Evolutionary conservation across 2,888 invertebrate genomes (phyloP), one percentile per base, ranked within the genome.

Genomic region (Uloborus plumipes): DNA sequence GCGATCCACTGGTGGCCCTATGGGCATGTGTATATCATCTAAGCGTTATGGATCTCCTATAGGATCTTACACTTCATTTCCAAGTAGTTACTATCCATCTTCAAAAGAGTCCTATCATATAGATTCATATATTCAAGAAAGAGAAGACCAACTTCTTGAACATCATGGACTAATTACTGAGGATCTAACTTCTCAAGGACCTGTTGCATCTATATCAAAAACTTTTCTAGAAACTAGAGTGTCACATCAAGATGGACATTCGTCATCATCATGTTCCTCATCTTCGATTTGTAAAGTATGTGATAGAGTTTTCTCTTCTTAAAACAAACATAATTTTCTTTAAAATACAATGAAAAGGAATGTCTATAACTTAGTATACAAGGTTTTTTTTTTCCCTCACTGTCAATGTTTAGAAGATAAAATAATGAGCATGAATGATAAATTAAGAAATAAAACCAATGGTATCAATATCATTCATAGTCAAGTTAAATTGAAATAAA

Each of bases 101-200:
- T 51, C 61, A 14, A 81, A 78, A 70, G 84, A 84, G 9, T 72
- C 75, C 18, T 71, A 80, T 66, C 75, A 79, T 18, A 47, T 75
- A 31, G 85, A 85, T 22, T 61, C 70, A 53, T 78, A 85, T 61
- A 75, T 86, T 22, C 80, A 72, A 31, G 86, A 87, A 62, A 87
- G 85, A 66, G 86, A 87, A 76, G 87, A 87, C 62, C 84, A 86
- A 22, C 75, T 87, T 67, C 86, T 87, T 65, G 79, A 84, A 59
- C 86, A 86, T 20, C 26, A 26, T 26, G 85, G 85, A 67, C 76
- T 85, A 6, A 86, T 86, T 47, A 86, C 85, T n/a, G 86, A 88
- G 77, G 88, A 88, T 83, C 86, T 87, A 85, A 87, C 88, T 7
- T 86, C 87, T 67, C 84, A 81, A 58, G 84, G 87, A 51, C 86